Conservation (phyloP, 2,888 invertebrate genomes). For the Arrhopalites spinosus region DNA sequence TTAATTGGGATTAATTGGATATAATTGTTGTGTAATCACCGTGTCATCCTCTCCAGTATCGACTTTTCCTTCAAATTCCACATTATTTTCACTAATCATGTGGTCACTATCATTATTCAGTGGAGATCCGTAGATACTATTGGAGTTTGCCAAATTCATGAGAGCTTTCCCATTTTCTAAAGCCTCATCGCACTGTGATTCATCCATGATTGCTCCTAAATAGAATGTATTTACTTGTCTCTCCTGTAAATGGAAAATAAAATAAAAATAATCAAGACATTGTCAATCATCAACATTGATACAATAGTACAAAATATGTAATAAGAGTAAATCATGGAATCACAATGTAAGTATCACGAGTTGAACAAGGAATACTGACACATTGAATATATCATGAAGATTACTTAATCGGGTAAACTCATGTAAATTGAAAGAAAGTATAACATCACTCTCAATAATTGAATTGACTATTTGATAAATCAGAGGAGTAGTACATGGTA, state of each 20-base stretch:
- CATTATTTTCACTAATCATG: constrained; percentile 37
- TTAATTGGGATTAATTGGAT: too few species aligned
- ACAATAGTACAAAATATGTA: too few species aligned
- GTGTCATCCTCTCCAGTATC: constrained; percentile 8
- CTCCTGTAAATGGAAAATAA: background rate
- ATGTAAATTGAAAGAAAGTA: too few species aligned
- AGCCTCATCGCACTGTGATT: constrained; percentile 34
- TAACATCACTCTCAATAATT: too few species aligned
- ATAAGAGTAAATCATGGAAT: too few species aligned
- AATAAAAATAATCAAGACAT: background rate
- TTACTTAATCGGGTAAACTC: too few species aligned
- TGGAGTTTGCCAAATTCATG: constrained; percentile 25
- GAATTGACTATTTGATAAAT: too few species aligned
- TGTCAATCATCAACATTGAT: too few species aligned
- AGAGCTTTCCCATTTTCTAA: constrained; percentile 36
- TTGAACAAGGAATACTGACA: too few species aligned
- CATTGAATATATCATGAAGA: too few species aligned
- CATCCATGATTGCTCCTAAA: constrained; percentile 25
- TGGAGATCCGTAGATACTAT: constrained; percentile 34
- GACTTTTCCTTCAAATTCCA: constrained; percentile 13
- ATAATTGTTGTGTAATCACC: background rate
- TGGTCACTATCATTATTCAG: constrained; percentile 32
- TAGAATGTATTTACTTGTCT: background rate
- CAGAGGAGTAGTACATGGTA: too few species aligned
- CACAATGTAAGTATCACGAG: too few species aligned